Percentiles rank a stretch among this genome's conserved stretches.
These are phyloP conservation scores for Archips crataeganus DNA, from an alignment of 2,888 invertebrate genomes.

Conservation along the genomic window DNA sequence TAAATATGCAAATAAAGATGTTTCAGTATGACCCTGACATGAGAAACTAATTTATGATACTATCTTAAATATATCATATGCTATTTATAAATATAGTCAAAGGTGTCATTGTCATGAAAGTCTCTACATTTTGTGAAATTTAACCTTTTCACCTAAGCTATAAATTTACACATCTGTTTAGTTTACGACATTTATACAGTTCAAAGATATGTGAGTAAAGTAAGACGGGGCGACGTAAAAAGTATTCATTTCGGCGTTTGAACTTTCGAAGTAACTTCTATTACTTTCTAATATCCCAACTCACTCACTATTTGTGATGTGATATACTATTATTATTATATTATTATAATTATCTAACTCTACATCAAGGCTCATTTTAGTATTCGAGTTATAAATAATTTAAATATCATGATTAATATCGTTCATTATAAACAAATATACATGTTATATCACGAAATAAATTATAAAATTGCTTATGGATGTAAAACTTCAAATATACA, in stretches of 20 bases:
- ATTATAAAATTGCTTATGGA: not conserved
- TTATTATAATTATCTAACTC: not conserved
- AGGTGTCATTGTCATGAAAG: conserved; percentile 8
- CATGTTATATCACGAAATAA: conserved; percentile 4
- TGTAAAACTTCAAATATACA: conserved; percentile 30
- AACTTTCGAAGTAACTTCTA: too few species aligned
- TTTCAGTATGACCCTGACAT: conserved; percentile 31
- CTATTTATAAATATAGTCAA: conserved; percentile 9
- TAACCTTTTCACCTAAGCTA: not conserved
- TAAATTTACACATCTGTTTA: too few species aligned
- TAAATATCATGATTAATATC: not conserved
- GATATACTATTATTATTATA: not conserved
- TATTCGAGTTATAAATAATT: not conserved
- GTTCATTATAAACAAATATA: conserved; percentile 10
- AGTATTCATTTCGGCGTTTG: too few species aligned
- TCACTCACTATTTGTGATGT: too few species aligned
- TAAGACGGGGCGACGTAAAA: too few species aligned
- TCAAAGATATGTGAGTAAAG: too few species aligned
- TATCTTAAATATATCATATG: conserved; percentile 18
- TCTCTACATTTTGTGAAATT: not conserved
- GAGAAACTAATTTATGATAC: conserved; percentile 29
- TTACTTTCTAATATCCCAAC: too few species aligned
- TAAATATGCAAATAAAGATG: conserved; percentile 17
- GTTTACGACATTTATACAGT: too few species aligned
- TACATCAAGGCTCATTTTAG: conserved; percentile 2